Evolutionary conservation across 2,797 vertebrate species (phyloP), one percentile per base, ranked within the genome.

Genomic region (Diceros bicornis): DNA sequence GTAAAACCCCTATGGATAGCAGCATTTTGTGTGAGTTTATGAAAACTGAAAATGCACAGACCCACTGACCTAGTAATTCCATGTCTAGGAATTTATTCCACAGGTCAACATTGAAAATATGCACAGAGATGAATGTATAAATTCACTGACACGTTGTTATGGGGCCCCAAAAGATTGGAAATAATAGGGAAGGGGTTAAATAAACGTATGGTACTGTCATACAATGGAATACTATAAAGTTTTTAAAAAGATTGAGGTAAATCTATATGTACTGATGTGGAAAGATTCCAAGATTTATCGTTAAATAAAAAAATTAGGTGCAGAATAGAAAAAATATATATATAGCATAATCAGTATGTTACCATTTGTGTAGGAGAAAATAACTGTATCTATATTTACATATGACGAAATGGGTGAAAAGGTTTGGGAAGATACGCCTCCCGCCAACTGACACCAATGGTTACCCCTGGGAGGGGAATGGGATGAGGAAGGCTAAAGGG

Each of bases 11-110:
- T 71, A 18, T 34, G 62, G 18, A 52, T 86, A 66, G 52, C 41
- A 81, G 85, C 29, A 90, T 82, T 93, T 86, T 89, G 44, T 29
- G 68, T 5, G 41, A 79, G 14, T 61, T 95, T 90, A 81, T 95
- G 41, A 57, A 85, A 96, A 86, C 27, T 81, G 72, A 71, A 89
- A 94, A 47, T 59, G 14, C 79, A 55, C 14, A 90, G 18, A 81
- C 23, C 13, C 74, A 37, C 0, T 62, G 37, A 91, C 37, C 61
- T 37, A 83, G 7, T 59, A 59, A 86, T 74, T 74, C 32, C 68
- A 44, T 78, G 57, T 88, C 25, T 83, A 95, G 47, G 12, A 59
- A 88, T 66, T 57, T 95, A 77, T n/a, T 55, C 52, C 69, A 66
- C 32, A 59, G 21, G 52, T 84, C 47, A 71, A 62, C 34, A 82